These are phyloP conservation scores for Podilymbus podiceps DNA, from an alignment of 2,113 vertebrate species.

Conservation along the genomic window DNA sequence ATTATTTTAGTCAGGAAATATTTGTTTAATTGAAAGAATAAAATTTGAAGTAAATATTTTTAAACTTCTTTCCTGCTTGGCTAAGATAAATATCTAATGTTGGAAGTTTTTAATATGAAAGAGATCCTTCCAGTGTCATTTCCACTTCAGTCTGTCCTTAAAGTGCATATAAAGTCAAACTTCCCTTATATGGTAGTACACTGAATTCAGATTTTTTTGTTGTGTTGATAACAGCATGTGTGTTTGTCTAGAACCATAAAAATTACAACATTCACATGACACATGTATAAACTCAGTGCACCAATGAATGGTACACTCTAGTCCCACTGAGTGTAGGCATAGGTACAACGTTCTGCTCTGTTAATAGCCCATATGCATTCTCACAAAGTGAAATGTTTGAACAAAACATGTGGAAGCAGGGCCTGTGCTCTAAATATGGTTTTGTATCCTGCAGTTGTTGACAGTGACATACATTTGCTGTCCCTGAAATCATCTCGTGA, in stretches of 20 bases:
- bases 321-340: accelerated
- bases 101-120: background rate
- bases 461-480: background rate
- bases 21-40: background rate
- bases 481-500: accelerated
- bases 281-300: background rate
- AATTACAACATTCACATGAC: background rate
- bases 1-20: background rate
- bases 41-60: background rate
- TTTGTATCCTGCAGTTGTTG: background rate
- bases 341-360: background rate
- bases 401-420: background rate
- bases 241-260: background rate
- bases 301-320: too few species aligned
- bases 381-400: background rate
- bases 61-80: background rate
- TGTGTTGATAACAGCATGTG: background rate
- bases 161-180: background rate
- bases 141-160: background rate
- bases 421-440: background rate
- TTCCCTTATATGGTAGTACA: background rate
- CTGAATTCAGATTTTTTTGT: background rate
- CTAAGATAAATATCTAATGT: background rate
- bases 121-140: background rate
- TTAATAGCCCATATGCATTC: background rate